Base-by-base conservation (phyloP, 1,140 invertebrate species). In the Pseudomyrmex pallidus region DNA sequence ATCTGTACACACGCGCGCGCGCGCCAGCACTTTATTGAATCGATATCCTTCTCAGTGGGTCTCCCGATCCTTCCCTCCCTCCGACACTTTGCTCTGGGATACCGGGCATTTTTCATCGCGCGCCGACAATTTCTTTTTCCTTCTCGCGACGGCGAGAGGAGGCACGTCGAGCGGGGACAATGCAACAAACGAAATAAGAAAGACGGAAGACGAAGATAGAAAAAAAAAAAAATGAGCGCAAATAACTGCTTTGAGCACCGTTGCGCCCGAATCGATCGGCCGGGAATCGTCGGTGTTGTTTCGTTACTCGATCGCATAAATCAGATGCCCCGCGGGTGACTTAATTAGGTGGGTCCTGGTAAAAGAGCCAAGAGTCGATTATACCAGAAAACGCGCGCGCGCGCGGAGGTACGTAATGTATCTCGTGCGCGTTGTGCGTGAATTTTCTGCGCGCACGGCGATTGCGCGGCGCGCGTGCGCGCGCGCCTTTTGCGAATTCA, bases 81-180 rank as follows among this genome's bases (percentile, higher is more conserved):
- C 46, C 84, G 67, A 84, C 68, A 74, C 70, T 86, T 83, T 84
- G 85, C 87, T 87, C 83, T 83, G 74, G 82, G 88, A 68, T 70
- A 76, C 44, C 17, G 73, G 73, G 59, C 83, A 91, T 91, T 91
- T 89, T 90, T 91, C 85, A 90, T 89, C 73, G 82, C 82, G 85
- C 85, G 84, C 84, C 83, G 84, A 68, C 85, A 22, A 76, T 52
- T 72, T 44, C 46, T 61, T 46, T 44, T 46, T 59, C 46, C 22
- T 63, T 80, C 70, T 44, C 17, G 2, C 52, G 35, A 35, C 35
- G 35, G 35, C 46, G 13, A 13, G 25, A 46, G 2, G 48, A 48
- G 4, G 20, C 52, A 52, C 46, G 7, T 35, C 50, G 35, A 35
- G 54, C 20, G 66, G 48, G 44, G 48, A 12, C 12, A 10, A 46